Percentiles rank a stretch among this genome's conserved stretches.
These are phyloP conservation scores for Ictidomys tridecemlineatus DNA, from an alignment of 2,113 vertebrate genomes.

Conservation along the genomic window DNA sequence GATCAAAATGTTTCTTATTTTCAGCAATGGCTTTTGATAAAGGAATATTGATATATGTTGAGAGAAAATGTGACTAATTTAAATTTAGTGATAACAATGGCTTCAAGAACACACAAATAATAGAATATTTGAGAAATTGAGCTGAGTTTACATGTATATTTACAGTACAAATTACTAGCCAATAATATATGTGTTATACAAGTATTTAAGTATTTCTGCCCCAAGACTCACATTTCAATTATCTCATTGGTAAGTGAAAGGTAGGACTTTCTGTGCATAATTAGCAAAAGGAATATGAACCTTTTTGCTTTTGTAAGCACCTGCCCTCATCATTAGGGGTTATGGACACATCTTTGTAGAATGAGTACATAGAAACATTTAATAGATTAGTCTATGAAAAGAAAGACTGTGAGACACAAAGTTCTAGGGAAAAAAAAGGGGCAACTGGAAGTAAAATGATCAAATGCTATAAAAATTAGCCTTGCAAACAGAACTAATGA, in stretches of 20 bases:
- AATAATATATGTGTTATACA: neutral
- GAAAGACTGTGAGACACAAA: neutral
- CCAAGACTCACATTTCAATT: conserved; percentile 4
- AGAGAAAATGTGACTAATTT: conserved; percentile 3
- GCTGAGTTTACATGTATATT: neutral
- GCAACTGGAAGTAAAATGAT: conserved; percentile 54
- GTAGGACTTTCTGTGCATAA: conserved; percentile 47
- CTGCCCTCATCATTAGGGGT: conserved; percentile 42
- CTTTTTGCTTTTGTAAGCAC: conserved; percentile 41
- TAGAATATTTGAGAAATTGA: conserved; percentile 66
- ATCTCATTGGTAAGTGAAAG: conserved; percentile 32
- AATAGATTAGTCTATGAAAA: conserved; percentile 32
- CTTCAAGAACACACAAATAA: conserved; percentile 45
- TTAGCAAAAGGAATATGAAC: conserved; percentile 39
- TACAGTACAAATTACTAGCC: conserved; percentile 20
- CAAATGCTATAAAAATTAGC: conserved; percentile 55
- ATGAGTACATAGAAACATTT: conserved; percentile 5
- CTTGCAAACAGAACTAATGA: conserved; percentile 72
- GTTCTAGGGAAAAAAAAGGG: neutral
- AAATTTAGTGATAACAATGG: conserved; percentile 60
- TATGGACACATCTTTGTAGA: neutral
- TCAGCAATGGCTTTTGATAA: conserved; percentile 23
- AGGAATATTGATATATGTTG: conserved; percentile 63
- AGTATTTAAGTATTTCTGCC: conserved; percentile 19
- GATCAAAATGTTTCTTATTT: conserved; percentile 39